Evolutionary conservation across 2,113 vertebrate genomes (phyloP), one percentile per base, ranked within the genome.

Genomic region (Notarius quadriscutis): DNA sequence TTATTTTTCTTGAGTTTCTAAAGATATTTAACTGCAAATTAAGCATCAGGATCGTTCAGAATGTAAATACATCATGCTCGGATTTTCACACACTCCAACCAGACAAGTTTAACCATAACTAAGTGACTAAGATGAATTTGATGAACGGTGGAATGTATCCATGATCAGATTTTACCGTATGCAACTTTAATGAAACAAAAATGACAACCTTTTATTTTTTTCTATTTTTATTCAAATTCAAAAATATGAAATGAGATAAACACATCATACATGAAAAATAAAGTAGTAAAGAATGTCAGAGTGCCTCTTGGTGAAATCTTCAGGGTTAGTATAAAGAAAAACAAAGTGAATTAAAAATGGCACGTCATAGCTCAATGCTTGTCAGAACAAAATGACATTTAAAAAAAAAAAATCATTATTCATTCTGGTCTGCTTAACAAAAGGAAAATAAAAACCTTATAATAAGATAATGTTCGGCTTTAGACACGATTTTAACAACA

Each of bases 141-240:
- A 9, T 15, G 7, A 72, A 9, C 4, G 63, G 62, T 65, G 62
- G 63, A 4, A n/a, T n/a, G 12, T 6, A 1, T 65, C 58, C 4
- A 65, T 30, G 27, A 30, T 69, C 11, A 15, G 27, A 69, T 69
- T 69, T 69, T 4, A 69, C 18, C 18, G 17, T 60, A 60, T 60
- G 58, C 58, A 60, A 41, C 41, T 41, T 41, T 41, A 41, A 41
- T 41, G 41, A 12, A 74, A 2, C 22, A 11, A 30, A 30, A 27
- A 51, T 0, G 25, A 7, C 9, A 55, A 34, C 4, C 53, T 51
- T 80, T 84, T 84, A 55, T n/a, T 10, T 55, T 78, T 88, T 5
- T 15, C 3, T 11, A 53, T 53, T 81, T 81, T 90, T 90, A 90
- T 85, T 90, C 84, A 85, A 89, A 85, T 85, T 87, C 30, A 77